phyloP scores from a whole-genome alignment of 1,140 invertebrate species.

The Phthorimaea operculella region DNA sequence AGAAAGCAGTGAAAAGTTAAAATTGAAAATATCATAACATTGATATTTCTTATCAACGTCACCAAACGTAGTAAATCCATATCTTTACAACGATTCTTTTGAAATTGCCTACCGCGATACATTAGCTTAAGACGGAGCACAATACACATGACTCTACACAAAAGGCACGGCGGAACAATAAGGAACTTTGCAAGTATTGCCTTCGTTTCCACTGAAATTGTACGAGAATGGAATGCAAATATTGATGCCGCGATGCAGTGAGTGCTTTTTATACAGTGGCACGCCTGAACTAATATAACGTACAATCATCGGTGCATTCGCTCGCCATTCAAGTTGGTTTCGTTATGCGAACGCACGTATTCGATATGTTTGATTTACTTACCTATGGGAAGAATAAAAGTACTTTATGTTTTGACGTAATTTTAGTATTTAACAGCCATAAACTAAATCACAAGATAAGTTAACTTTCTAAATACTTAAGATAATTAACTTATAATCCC shows the following conservation, averaged over 20 bases:
- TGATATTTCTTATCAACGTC: no score
- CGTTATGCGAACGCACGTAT: not conserved
- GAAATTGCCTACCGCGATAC: no score
- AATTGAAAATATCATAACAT: no score
- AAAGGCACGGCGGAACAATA: conserved; percentile 22
- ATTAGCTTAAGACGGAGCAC: not conserved
- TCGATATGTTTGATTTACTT: not conserved
- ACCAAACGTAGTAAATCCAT: no score
- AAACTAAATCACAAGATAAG: no score
- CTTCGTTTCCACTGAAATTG: conserved; percentile 37
- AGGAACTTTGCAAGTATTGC: conserved; percentile 37
- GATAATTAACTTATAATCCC: no score
- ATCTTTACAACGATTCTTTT: no score
- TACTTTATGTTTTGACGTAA: no score
- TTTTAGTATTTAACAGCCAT: no score
- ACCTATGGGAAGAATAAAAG: no score
- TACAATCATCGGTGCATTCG: conserved; percentile 4
- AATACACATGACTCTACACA: conserved; percentile 14
- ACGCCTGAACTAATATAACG: conserved; percentile 38
- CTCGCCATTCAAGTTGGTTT: not conserved
- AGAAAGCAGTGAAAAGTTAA: no score
- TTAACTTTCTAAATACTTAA: no score
- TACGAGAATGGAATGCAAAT: conserved; percentile 57
- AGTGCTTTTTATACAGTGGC: conserved; percentile 53
- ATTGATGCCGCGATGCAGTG: conserved; percentile 42